Evolutionary conservation across 2,113 vertebrate genomes (phyloP).

Genomic region (Morone chrysops): DNA sequence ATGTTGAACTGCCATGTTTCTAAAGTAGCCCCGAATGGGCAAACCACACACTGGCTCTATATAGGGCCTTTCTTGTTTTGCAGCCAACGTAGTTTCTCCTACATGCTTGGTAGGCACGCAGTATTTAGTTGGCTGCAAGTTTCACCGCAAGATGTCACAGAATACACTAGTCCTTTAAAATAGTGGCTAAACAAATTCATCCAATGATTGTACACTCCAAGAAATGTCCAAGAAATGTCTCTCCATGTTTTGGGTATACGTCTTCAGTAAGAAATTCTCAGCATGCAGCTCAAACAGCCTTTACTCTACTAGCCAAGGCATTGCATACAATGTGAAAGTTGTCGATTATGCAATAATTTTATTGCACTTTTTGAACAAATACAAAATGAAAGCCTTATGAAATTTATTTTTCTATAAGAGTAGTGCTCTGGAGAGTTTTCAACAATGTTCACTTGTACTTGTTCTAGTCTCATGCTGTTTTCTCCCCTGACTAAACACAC

Average conservation of each 20-base stretch:
- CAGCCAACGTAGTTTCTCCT: too few relatives aligned
- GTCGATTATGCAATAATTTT: not conserved
- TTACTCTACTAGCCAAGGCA: not conserved
- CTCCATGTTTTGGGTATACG: not conserved
- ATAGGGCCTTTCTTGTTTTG: too few relatives aligned
- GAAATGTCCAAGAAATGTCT: not conserved
- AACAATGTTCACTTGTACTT: constrained; percentile 58
- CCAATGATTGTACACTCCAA: not conserved
- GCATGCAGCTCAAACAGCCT: not conserved
- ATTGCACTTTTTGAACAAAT: constrained; percentile 1
- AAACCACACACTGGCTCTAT: too few relatives aligned
- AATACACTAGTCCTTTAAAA: too few relatives aligned
- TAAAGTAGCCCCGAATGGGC: too few relatives aligned
- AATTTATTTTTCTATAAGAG: constrained; percentile 15
- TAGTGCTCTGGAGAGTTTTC: constrained; percentile 32
- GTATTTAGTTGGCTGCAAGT: too few relatives aligned
- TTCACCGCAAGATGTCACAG: too few relatives aligned
- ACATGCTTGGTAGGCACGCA: too few relatives aligned
- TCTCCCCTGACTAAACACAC: constrained; percentile 60
- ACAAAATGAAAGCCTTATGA: not conserved
- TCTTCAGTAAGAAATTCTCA: not conserved
- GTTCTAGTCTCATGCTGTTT: constrained; percentile 61
- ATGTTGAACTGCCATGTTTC: too few relatives aligned
- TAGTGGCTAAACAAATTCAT: constrained; percentile 5
- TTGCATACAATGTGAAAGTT: not conserved